Base-by-base conservation (phyloP, 1,140 invertebrate genomes). In the Zaprionus ornatus region DNA sequence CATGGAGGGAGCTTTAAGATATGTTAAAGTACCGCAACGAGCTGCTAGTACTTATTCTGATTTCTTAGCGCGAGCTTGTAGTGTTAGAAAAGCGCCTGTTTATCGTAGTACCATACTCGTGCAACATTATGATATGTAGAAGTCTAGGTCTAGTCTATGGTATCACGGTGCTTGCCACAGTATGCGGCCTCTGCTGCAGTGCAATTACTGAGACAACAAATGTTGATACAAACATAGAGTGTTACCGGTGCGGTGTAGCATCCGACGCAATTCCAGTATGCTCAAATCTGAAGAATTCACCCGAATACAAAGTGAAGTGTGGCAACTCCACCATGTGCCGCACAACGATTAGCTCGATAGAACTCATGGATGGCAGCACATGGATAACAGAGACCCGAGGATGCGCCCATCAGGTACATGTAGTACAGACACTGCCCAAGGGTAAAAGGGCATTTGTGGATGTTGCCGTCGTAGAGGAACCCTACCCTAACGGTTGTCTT, bases 281-380 rank as follows among this genome's bases (percentile, higher is more conserved):
- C 66, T 68, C 74, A 0, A 4, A 65, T 0, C 7, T 65, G 0
- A 13, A 7, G 6, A 60, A 78, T 25, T 23, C 66, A 1, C 10
- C 52, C 0, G 54, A 80, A 13, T 40, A 23, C 17, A 61, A 32
- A 29, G 29, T 48, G 4, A 37, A 57, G 15, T 85, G 82, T n/a
- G 50, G 54, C 7, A 68, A 78, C 17, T 85, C 82, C 0, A 85
- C 78, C 4, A 86, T 85, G 82, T 85, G 82, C 42, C 12, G 27
- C 0, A 65, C 45, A 23, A 63, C 15, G 2, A 23, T 69, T 2
- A 19, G 7, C 29, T 52, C 37, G 0, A 27, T 71, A 1, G 19
- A 13, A 4, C 21, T 74, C 19, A 3, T 23, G 0, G 6, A 57
- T 10, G 79, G 70, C 0, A 15, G 21, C 1, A 57, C n/a, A 45